Percentiles rank a stretch among this genome's conserved stretches.
Conservation (phyloP, 2,113 vertebrate species). For the Perognathus longimembris region DNA sequence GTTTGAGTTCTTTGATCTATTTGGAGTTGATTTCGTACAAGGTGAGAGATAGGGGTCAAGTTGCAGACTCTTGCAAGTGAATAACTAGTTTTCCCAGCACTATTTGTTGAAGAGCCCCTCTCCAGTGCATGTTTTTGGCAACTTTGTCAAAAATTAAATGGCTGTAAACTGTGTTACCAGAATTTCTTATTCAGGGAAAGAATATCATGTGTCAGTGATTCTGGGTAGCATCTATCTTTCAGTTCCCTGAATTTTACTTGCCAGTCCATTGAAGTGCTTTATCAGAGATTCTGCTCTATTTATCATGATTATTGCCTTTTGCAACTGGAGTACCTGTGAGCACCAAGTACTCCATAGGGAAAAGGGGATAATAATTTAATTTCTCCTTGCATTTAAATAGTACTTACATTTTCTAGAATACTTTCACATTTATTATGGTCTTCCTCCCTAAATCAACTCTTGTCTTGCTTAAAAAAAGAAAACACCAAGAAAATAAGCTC, state of each 20-base stretch:
- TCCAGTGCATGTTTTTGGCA: too few relatives aligned
- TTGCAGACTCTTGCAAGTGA: too few relatives aligned
- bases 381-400: background rate
- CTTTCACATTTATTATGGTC: background rate
- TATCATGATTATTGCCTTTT: background rate
- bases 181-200: background rate
- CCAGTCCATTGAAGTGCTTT: background rate
- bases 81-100: too few relatives aligned
- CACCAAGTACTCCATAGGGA: background rate
- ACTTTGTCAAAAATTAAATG: too few relatives aligned
- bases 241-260: background rate
- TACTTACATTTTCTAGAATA: background rate
- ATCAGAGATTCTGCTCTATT: background rate
- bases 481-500: background rate
- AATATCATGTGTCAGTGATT: background rate
- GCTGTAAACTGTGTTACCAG: too few relatives aligned
- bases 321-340: background rate
- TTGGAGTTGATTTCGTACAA: too few relatives aligned
- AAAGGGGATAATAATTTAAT: background rate
- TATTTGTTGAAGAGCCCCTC: too few relatives aligned
- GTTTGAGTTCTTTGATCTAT: too few relatives aligned
- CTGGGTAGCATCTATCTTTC: background rate
- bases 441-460: background rate
- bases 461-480: background rate
- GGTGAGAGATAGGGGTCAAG: too few relatives aligned